Evolutionary conservation across 2,888 invertebrate species (phyloP), one percentile per base, ranked within the genome.

Genomic region (Apeira syringaria): DNA sequence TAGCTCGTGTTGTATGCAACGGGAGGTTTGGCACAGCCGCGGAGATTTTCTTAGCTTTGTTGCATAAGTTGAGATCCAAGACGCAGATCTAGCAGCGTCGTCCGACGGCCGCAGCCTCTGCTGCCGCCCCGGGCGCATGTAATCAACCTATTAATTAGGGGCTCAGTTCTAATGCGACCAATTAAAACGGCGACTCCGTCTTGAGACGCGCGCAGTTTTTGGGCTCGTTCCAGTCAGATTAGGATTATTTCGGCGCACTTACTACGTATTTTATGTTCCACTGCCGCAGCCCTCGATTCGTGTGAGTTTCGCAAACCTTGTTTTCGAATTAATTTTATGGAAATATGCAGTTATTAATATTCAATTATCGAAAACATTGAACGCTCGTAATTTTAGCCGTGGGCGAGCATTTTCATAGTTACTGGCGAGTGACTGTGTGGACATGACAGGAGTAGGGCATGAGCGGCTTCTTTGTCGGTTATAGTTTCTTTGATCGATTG

Each of bases 81-180:
- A 61, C 53, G 64, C 54, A 57, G 59, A 62, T 64, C 64, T 9
- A 4, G 34, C 40, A 41, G 47, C 53, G 46, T 40, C 42, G 35
- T 59, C 64, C 67, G 52, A 52, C 50, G 43, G 43, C 12, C 40
- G 28, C 43, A 24, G 33, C 35, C 50, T 41, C 50, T 37, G 53
- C 58, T 52, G 64, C 67, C 59, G 61, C 55, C 50, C 47, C 44
- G 72, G 74, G 73, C 75, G 76, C 81, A 76, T 80, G 75, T 86
- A 88, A 89, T 86, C 88, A 82, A 82, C 84, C 88, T 84, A 89
- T 89, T 89, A 86, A 88, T 89, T 88, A 78, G 75, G 76, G 74
- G 89, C 75, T 89, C 74, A 80, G 68, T 73, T 69, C 70, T 87
- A 88, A 89, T 86, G 62, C 88, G 74, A 73, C 83, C 81, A 88